Base-by-base conservation (phyloP, 1,140 invertebrate genomes). In the Aphaenogaster rudis region DNA sequence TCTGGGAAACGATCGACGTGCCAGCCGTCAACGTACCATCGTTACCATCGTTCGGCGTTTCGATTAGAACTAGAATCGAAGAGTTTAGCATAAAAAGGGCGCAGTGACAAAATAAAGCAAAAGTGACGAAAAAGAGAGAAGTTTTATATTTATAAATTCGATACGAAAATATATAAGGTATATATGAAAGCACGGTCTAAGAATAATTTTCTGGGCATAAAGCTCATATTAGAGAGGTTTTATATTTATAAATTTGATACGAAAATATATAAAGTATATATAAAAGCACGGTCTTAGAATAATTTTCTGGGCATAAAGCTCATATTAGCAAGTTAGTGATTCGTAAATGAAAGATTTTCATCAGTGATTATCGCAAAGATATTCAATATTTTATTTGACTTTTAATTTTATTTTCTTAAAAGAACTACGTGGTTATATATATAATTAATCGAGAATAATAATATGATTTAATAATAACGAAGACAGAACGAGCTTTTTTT, bases 51-150 rank as follows among this genome's bases (percentile, higher is more conserved):
- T 72, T 48, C 79, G 28, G 54, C 17, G 2, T 52, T 45, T 39
- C 21, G n/a, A 71, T 69, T 69, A 42, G 13, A 28, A 81, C 57
- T 36, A 45, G 15, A 42, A 45, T 50, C n/a, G 42, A 45, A 61
- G 8, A n/a, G 5, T 54, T 42, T 11, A n/a, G 5, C 21, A 54
- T 50, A 17, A 61, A 82, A 45, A 21, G 13, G 33, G 8, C 2
- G 13, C 4, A 48, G 5, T 17, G 17, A n/a, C 17, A 17, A 54
- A 17, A 54, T 54, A 17, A 15, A 64, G 28, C 17, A 63, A 78
- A 33, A 50, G 2, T 63, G 17, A 63, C 1, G 36, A 13, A 76
- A 77, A 42, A 42, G n/a, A 45, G 9, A 28, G 2, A 42, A 15
- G 8, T 3, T 59, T 28, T 28, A 28, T 11, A 61, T 74, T 72